A percentile compares a stretch with the other conserved stretches of the same genome.
Evolutionary conservation across 1,140 invertebrate species (phyloP).

Genomic region (Drosophila paulistorum): DNA sequence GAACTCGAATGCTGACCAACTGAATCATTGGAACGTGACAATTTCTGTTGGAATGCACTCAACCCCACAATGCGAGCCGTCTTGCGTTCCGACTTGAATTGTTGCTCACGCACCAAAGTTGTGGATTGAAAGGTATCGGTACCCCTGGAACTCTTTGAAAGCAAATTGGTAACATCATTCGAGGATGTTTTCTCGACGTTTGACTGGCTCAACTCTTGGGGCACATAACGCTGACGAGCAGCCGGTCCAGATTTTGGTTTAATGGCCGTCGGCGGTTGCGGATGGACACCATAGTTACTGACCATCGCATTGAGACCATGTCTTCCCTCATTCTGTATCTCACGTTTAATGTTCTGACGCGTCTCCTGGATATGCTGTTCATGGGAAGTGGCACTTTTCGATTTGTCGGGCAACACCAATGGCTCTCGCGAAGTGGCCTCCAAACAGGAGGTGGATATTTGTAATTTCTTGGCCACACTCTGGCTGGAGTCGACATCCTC

Average conservation of each 20-base stretch:
- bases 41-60: conserved; percentile 84
- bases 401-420: conserved; percentile 41
- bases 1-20: conserved; percentile 73
- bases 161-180: conserved; percentile 60
- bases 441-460: conserved; percentile 66
- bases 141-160: conserved; percentile 61
- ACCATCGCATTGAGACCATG: conserved; percentile 69
- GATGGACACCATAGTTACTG: conserved; percentile 59
- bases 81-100: conserved; percentile 47
- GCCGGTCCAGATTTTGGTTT: conserved; percentile 83
- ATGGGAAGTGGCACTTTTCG: conserved; percentile 64
- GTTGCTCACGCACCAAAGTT: conserved; percentile 68
- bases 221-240: conserved; percentile 84
- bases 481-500: conserved; percentile 83
- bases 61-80: conserved; percentile 84
- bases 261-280: conserved; percentile 55
- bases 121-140: conserved; percentile 77
- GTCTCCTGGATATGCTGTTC: conserved; percentile 72
- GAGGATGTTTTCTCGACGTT: conserved; percentile 19
- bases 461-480: conserved; percentile 78
- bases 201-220: conserved; percentile 83
- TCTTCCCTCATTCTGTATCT: conserved; percentile 67
- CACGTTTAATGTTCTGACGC: conserved; percentile 69
- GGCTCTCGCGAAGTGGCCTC: conserved; percentile 55
- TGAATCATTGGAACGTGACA: conserved; percentile 79